Percentiles rank a stretch among this genome's conserved stretches.
Evolutionary conservation across 2,113 vertebrate genomes (phyloP).

Genomic region (Aythya baeri): DNA sequence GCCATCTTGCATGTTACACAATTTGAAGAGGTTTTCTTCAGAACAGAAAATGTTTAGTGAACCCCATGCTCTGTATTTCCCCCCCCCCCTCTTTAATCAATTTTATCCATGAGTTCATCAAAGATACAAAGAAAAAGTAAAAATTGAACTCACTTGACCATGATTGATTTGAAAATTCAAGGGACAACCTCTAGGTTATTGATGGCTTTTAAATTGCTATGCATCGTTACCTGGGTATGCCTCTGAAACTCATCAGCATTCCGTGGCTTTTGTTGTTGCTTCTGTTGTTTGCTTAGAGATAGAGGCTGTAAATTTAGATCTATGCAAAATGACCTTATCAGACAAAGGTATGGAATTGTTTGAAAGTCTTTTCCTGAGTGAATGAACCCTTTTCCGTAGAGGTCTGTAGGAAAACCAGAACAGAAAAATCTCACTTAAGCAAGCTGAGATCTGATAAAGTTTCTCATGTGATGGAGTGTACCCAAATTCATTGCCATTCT

Average conservation of each 20-base stretch:
- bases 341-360: constrained; percentile 46
- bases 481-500: neutral
- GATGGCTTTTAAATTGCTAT: constrained; percentile 67
- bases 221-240: constrained; percentile 42
- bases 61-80: constrained; percentile 3
- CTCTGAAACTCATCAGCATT: constrained; percentile 67
- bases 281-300: constrained; percentile 60
- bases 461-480: neutral
- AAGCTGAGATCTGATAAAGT: neutral
- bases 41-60: constrained; percentile 62
- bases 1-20: constrained; percentile 38
- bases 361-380: constrained; percentile 21
- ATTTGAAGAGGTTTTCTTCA: constrained; percentile 62
- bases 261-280: constrained; percentile 49
- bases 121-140: constrained; percentile 42
- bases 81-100: constrained; percentile 57
- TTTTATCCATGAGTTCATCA: constrained; percentile 47
- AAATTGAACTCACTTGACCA: constrained; percentile 51
- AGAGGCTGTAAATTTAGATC: constrained; percentile 53
- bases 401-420: neutral
- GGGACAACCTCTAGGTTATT: constrained; percentile 59
- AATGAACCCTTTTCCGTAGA: neutral
- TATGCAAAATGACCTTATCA: constrained; percentile 37
- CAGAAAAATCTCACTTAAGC: neutral
- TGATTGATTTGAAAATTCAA: constrained; percentile 68